These are phyloP conservation scores for Capitulum mitella DNA, from an alignment of 2,888 invertebrate genomes.

Conservation along the genomic window DNA sequence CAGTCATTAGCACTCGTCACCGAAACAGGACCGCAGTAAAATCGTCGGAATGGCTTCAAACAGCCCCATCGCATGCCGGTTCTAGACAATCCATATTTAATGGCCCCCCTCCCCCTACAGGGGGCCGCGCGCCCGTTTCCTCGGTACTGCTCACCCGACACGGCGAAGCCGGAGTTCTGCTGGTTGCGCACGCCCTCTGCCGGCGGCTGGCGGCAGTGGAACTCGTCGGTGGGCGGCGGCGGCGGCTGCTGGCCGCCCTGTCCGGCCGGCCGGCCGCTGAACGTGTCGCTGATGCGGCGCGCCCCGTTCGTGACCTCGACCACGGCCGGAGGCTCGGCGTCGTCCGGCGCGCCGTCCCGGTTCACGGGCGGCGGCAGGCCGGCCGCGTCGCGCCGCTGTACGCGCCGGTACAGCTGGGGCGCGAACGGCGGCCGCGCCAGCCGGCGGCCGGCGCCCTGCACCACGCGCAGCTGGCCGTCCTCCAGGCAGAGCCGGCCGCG, in stretches of 20 bases:
- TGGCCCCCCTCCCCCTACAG: too few relatives aligned
- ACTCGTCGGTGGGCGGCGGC: neutral
- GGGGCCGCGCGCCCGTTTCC: too few relatives aligned
- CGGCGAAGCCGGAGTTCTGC: slow-evolving; percentile 23
- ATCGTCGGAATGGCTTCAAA: too few relatives aligned
- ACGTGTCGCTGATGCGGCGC: neutral
- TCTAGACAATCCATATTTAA: too few relatives aligned
- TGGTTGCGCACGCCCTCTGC: slow-evolving; percentile 31
- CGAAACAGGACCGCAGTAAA: too few relatives aligned
- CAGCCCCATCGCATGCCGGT: too few relatives aligned
- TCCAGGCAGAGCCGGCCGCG: slow-evolving; percentile 86
- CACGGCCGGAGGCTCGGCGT: neutral
- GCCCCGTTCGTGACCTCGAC: neutral
- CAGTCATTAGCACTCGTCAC: too few relatives aligned
- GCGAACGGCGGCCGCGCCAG: slow-evolving; percentile 67
- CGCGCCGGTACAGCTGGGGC: slow-evolving; percentile 57
- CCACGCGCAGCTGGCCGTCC: slow-evolving; percentile 74
- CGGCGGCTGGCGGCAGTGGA: neutral
- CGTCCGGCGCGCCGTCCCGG: neutral
- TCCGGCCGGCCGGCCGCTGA: neutral
- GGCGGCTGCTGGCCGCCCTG: neutral
- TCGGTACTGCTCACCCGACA: neutral
- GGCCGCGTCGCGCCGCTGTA: slow-evolving; percentile 4
- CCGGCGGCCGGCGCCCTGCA: slow-evolving; percentile 81
- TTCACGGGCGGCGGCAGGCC: neutral